phyloP scores from a whole-genome alignment of 2,797 vertebrate genomes.

The Kryptopterus vitreolus region DNA sequence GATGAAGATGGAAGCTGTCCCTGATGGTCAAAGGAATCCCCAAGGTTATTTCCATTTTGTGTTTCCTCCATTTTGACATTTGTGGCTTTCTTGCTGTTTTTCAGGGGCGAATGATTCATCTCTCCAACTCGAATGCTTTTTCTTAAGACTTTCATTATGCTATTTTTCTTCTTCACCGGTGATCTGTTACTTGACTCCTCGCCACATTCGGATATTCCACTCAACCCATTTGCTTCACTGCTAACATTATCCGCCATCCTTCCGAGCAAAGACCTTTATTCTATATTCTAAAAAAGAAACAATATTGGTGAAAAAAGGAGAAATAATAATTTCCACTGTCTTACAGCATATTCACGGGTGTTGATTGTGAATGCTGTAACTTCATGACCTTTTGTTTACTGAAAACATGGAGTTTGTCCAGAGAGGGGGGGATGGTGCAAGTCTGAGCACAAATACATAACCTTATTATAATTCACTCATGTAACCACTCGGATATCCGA shows the following conservation, averaged over 20 bases:
- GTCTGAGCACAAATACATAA: not conserved
- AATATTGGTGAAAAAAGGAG: not conserved
- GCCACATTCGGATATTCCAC: not conserved
- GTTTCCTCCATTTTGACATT: slow-evolving; percentile 41
- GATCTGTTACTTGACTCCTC: slow-evolving; percentile 45
- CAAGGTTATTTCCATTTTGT: not conserved
- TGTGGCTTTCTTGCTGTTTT: slow-evolving; percentile 30
- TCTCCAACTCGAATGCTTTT: slow-evolving; percentile 43
- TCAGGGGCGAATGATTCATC: slow-evolving; percentile 48
- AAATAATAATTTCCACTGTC: not conserved
- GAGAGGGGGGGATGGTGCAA: not conserved
- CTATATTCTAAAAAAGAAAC: not conserved
- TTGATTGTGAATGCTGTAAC: slow-evolving; percentile 11
- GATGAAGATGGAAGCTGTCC: slow-evolving; percentile 49
- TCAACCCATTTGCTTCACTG: slow-evolving; percentile 37
- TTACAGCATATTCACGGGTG: not conserved
- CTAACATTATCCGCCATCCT: slow-evolving; percentile 49
- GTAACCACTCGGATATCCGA: not conserved
- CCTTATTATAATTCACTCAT: not conserved
- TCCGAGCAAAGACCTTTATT: not conserved
- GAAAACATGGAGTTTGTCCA: slow-evolving; percentile 57
- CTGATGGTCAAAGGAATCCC: not conserved
- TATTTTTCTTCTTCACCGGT: slow-evolving; percentile 27
- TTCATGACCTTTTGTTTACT: slow-evolving; percentile 63
- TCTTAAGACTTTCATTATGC: slow-evolving; percentile 37